phyloP scores from a whole-genome alignment of 2,113 vertebrate genomes.

The Anarrhichthys ocellatus region DNA sequence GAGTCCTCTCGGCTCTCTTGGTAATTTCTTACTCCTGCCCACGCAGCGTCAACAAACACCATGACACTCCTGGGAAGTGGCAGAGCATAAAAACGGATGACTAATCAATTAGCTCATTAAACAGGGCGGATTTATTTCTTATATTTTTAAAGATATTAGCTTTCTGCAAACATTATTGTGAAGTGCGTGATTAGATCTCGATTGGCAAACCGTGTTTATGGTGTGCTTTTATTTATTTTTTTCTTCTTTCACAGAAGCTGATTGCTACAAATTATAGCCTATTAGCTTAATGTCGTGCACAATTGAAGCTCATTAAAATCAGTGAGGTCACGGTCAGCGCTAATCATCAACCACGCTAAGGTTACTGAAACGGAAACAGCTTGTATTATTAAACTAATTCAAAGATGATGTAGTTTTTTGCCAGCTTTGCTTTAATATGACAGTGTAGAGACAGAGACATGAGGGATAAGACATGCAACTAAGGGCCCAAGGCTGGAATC shows the following conservation, averaged over 20 bases:
- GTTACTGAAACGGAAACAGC: conserved; percentile 18
- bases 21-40: conserved; percentile 1
- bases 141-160: conserved; percentile 33
- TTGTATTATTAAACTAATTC: conserved; percentile 12
- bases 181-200: conserved; percentile 33
- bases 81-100: conserved; percentile 51
- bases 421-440: neutral
- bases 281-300: conserved; percentile 46
- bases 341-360: conserved; percentile 28
- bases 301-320: conserved; percentile 60
- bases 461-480: neutral
- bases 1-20: conserved; percentile 7
- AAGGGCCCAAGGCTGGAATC: neutral
- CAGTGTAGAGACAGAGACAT: neutral
- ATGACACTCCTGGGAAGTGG: conserved; percentile 7
- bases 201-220: conserved; percentile 10
- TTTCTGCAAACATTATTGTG: conserved; percentile 31
- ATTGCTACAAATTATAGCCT: conserved; percentile 50
- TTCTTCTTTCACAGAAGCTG: neutral
- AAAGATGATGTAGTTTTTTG: neutral
- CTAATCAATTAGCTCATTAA: conserved; percentile 64
- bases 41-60: conserved; percentile 24
- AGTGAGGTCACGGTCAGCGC: conserved; percentile 37
- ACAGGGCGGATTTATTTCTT: conserved; percentile 34
- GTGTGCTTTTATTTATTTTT: neutral